Conservation (phyloP, 2,888 invertebrate species). For the Linyphia triangularis region DNA sequence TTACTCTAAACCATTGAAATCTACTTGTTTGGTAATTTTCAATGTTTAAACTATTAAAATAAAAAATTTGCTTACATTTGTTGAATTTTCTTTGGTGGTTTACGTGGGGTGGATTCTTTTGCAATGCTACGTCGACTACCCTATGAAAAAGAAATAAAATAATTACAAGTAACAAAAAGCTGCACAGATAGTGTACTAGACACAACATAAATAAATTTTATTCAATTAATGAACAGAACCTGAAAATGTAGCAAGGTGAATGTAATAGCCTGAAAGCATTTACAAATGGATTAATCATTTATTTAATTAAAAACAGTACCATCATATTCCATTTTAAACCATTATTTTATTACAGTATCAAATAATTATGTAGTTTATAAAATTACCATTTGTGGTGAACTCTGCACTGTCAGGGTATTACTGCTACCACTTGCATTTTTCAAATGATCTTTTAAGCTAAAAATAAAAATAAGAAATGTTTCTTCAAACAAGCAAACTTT, state of each 20-base stretch:
- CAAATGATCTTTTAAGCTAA: conserved; percentile 80
- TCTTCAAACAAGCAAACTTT: not conserved
- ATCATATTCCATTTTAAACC: too few species aligned
- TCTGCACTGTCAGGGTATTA: conserved; percentile 76
- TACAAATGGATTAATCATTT: too few species aligned
- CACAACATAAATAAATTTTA: not conserved
- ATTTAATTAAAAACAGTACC: too few species aligned
- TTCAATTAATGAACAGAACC: too few species aligned
- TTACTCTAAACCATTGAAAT: too few species aligned
- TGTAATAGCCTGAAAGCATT: too few species aligned
- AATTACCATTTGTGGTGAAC: conserved; percentile 79
- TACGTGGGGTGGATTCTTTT: conserved; percentile 88
- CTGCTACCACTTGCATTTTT: conserved; percentile 79
- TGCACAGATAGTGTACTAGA: too few species aligned
- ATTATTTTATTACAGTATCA: not conserved
- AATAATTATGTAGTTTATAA: not conserved
- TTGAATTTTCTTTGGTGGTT: conserved; percentile 89
- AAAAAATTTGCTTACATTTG: conserved; percentile 84
- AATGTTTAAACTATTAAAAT: not conserved
- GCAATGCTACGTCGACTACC: conserved; percentile 80
- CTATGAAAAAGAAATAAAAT: not conserved
- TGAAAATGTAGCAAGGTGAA: too few species aligned
- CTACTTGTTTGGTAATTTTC: too few species aligned
- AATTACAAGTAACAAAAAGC: not conserved
- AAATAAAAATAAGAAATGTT: not conserved